Evolutionary conservation across 2,797 vertebrate species (phyloP), one percentile per base, ranked within the genome.

Genomic region (Melanotaenia parkinsoni): DNA sequence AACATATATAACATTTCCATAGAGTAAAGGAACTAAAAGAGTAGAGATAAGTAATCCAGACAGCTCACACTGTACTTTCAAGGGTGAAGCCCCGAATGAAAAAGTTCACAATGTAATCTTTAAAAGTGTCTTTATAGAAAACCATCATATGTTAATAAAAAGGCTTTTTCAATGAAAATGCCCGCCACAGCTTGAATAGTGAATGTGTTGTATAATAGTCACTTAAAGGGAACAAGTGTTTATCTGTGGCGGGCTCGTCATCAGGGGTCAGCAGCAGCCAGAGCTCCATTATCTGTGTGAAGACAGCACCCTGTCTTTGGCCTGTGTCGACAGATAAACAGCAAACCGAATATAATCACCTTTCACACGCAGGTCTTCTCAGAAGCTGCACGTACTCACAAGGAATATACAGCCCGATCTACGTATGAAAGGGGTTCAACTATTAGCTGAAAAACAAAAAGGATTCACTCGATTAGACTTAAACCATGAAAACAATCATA

Each of bases 341-440:
- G 86, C 60, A 76, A 74, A 72, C 63, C 82, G 78, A 82, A 68
- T 61, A 89, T 93, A 93, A 94, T 94, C 93, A 91, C 82, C 85
- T 87, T 76, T 83, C 63, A 77, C 89, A 89, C 86, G 90, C 85
- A 92, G 85, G 74, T 82, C 88, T 93, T 93, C 93, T 91, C 67
- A 92, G 90, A 93, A 94, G 81, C 40, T 0, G 2, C 73, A 14
- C 6, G 54, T 74, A 61, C 51, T 72, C 80, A 47, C 67, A 58
- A n/a, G 37, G 62, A 84, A 70, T 62, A 72, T 74, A 68, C 50
- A 32, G 59, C 61, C 18, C 3, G 7, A 74, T 45, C 61, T 72
- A 65, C 47, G 26, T 54, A 10, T 9, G 7, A 33, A 33, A 33
- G 32, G 32, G 32, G 32, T 33, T 33, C 32, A 33, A 33, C 32